Percentiles rank a stretch among this genome's conserved stretches.
Conservation (phyloP, 2,113 vertebrate species). For the Hippolais icterina region DNA sequence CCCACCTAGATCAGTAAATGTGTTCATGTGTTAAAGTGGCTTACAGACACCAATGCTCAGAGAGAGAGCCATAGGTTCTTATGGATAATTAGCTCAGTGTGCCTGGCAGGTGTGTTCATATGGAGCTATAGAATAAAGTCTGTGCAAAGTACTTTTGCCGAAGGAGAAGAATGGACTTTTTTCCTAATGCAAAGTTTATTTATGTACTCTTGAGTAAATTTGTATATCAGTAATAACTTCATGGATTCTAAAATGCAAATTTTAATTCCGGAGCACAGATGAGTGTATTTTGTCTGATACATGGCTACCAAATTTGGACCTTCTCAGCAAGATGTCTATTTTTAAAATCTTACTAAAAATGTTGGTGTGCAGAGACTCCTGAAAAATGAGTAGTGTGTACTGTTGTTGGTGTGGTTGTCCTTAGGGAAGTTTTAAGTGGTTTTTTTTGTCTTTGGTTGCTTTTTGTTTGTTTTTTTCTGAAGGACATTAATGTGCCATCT, state of each 20-base stretch:
- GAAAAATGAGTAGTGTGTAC: background rate
- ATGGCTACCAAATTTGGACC: background rate
- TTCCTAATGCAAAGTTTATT: background rate
- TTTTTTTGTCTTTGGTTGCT: background rate
- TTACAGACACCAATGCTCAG: background rate
- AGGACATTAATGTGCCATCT: background rate
- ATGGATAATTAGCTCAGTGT: background rate
- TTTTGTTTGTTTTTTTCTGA: background rate
- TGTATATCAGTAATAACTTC: background rate
- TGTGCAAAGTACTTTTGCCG: background rate
- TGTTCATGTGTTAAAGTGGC: background rate
- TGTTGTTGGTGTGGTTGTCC: background rate
- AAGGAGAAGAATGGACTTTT: background rate
- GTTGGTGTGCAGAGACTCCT: background rate
- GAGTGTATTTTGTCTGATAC: background rate
- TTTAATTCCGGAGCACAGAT: background rate
- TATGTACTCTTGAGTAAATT: background rate
- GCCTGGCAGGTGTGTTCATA: background rate
- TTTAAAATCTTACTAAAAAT: background rate
- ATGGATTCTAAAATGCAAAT: background rate
- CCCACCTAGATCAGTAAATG: background rate
- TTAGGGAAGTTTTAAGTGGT: background rate
- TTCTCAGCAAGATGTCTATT: background rate
- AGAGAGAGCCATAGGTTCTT: fast-evolving
- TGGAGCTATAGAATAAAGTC: background rate